phyloP scores from a whole-genome alignment of 2,797 vertebrate genomes.

The Propithecus deckenii region DNA sequence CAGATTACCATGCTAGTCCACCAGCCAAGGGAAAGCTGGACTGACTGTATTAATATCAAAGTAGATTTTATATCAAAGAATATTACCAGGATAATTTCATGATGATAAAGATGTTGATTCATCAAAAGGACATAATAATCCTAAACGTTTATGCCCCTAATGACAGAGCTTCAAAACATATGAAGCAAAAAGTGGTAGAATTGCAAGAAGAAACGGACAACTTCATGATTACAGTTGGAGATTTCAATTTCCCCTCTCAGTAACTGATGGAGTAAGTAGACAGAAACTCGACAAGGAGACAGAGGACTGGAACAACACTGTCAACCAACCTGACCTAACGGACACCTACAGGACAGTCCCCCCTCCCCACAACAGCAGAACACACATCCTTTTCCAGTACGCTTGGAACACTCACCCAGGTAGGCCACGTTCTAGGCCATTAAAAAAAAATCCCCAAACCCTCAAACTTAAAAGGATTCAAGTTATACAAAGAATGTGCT shows the following conservation, averaged over 20 bases:
- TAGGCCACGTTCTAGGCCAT: background rate
- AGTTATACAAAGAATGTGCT: background rate
- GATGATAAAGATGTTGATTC: background rate
- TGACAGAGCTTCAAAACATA: background rate
- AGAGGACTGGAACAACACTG: background rate
- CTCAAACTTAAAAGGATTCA: background rate
- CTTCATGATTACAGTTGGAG: background rate
- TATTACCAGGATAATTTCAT: background rate
- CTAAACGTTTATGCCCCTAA: background rate
- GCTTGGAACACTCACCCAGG: background rate
- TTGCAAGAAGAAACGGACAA: background rate
- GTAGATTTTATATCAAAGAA: background rate
- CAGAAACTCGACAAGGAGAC: background rate
- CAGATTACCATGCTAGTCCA: background rate
- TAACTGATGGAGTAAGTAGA: background rate
- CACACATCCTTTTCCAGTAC: background rate
- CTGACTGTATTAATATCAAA: background rate
- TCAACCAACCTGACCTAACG: background rate
- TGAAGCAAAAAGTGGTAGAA: background rate
- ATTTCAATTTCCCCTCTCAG: background rate
- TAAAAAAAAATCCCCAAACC: background rate
- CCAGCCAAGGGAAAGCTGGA: background rate
- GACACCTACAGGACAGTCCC: background rate
- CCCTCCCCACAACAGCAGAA: background rate
- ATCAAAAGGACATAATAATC: background rate